phyloP scores from a whole-genome alignment of 2,797 vertebrate genomes.

The Poeciliopsis turneri region DNA sequence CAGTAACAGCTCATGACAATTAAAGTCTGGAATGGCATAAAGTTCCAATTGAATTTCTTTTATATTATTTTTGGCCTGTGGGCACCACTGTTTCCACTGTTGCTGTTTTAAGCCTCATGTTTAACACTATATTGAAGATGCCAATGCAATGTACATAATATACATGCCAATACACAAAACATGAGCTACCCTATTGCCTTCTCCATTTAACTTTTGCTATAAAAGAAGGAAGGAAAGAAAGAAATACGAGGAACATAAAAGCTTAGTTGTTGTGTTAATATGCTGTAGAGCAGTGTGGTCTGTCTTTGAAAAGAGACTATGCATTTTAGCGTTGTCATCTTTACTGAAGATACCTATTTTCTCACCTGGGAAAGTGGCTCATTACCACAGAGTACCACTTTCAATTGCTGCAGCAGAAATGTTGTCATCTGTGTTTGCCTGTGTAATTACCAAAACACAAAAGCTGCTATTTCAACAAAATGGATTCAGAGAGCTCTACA shows the following conservation, averaged over 20 bases:
- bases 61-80: background rate
- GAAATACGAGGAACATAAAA: slow-evolving; percentile 50
- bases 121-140: slow-evolving; percentile 44
- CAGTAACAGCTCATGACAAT: background rate
- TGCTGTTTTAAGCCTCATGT: slow-evolving; percentile 46
- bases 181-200: slow-evolving; percentile 54
- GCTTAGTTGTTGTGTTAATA: slow-evolving; percentile 48
- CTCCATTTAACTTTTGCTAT: slow-evolving; percentile 40
- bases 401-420: slow-evolving; percentile 37
- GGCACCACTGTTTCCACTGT: slow-evolving; percentile 7
- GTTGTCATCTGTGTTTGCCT: slow-evolving; percentile 53
- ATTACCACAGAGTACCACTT: slow-evolving; percentile 43
- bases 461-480: slow-evolving; percentile 56
- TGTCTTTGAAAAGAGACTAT: slow-evolving; percentile 17
- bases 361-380: slow-evolving; percentile 18
- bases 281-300: slow-evolving; percentile 22
- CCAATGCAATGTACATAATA: slow-evolving; percentile 15
- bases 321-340: slow-evolving; percentile 15
- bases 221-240: slow-evolving; percentile 29
- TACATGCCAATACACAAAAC: slow-evolving; percentile 54
- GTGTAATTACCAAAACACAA: slow-evolving; percentile 61
- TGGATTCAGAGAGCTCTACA: slow-evolving; percentile 59
- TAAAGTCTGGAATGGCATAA: background rate
- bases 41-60: background rate
- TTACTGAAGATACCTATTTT: slow-evolving; percentile 23